These are phyloP conservation scores for Mactromeris polynyma DNA, from an alignment of 2,888 invertebrate genomes.

Conservation along the genomic window DNA sequence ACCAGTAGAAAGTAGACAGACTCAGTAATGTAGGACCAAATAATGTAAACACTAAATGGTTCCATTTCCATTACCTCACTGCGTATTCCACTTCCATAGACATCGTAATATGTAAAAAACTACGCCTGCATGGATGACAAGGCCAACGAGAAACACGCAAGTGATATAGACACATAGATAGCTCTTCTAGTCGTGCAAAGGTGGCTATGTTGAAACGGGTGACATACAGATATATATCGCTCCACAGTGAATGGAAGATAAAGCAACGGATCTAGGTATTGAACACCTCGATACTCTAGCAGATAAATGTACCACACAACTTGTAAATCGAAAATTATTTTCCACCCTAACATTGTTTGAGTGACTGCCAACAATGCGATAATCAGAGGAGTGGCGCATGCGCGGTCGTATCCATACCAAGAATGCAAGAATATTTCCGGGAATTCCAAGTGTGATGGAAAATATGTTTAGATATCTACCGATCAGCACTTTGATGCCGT, in stretches of 20 bases:
- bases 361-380: slow-evolving; percentile 83
- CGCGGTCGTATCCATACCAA: slow-evolving; percentile 85
- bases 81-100: background rate
- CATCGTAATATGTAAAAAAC: background rate
- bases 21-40: background rate
- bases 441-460: slow-evolving; percentile 84
- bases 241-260: slow-evolving; percentile 86
- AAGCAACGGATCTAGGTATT: slow-evolving; percentile 85
- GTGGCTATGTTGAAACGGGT: slow-evolving; percentile 83
- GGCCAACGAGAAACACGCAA: background rate
- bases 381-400: slow-evolving; percentile 85
- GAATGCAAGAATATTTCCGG: slow-evolving; percentile 85
- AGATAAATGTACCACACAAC: too few relatives aligned
- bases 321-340: too few relatives aligned
- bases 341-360: too few relatives aligned
- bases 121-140: background rate
- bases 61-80: background rate
- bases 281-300: too few relatives aligned
- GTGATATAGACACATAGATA: slow-evolving; percentile 69
- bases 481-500: too few relatives aligned
- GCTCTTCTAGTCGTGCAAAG: slow-evolving; percentile 82
- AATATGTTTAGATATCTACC: too few relatives aligned
- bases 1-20: background rate
- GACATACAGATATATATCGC: slow-evolving; percentile 85
- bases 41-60: background rate